phyloP scores from a whole-genome alignment of 2,113 vertebrate species.

The Oryzias woworae region DNA sequence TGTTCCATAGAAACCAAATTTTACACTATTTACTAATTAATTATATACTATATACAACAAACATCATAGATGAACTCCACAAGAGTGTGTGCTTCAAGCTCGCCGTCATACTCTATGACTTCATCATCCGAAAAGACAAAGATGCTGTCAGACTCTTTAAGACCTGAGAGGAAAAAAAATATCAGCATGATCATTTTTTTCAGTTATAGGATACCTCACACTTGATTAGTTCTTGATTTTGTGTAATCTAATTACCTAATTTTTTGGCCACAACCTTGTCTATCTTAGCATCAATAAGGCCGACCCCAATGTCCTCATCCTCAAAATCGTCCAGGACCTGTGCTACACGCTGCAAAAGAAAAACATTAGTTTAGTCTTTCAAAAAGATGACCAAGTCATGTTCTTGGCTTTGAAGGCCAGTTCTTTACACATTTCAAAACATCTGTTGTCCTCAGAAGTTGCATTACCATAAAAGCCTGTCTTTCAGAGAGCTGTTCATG shows the following conservation, averaged over 20 bases:
- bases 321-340: conserved; percentile 90
- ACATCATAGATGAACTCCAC: conserved; percentile 92
- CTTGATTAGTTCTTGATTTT: not conserved
- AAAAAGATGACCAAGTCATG: too few relatives aligned
- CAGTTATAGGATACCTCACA: not conserved
- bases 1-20: conserved; percentile 9
- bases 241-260: conserved; percentile 73
- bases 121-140: conserved; percentile 89
- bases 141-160: conserved; percentile 86
- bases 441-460: conserved; percentile 16
- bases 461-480: conserved; percentile 76
- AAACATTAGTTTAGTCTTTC: conserved; percentile 16
- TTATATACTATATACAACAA: conserved; percentile 68
- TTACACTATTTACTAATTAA: conserved; percentile 48
- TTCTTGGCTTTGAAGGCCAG: not conserved
- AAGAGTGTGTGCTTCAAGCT: conserved; percentile 86
- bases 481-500: conserved; percentile 65
- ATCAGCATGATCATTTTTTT: not conserved
- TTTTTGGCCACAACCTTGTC: conserved; percentile 87
- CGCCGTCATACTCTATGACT: conserved; percentile 90
- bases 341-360: conserved; percentile 83
- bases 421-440: conserved; percentile 19
- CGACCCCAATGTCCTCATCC: conserved; percentile 87
- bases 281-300: conserved; percentile 85
- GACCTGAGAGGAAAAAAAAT: conserved; percentile 65